These are phyloP conservation scores for Nasonia giraulti DNA, from an alignment of 1,140 invertebrate genomes.

Conservation along the genomic window DNA sequence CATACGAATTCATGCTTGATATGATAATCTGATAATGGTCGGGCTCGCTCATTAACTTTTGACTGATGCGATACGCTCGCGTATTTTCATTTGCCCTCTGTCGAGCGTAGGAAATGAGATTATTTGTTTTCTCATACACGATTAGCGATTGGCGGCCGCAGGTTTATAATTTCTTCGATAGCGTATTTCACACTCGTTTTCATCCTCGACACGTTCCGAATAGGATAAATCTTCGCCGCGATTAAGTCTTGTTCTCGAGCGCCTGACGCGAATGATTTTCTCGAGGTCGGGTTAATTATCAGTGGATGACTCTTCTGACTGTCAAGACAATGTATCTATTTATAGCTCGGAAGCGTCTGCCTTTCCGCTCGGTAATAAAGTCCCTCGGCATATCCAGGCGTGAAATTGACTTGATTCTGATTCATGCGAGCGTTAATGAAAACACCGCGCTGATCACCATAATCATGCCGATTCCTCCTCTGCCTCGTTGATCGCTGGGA, in stretches of 20 bases:
- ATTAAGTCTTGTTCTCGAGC: neutral
- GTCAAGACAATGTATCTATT: neutral
- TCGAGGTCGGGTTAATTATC: neutral
- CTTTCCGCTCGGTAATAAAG: neutral
- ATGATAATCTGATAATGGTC: conserved; percentile 42
- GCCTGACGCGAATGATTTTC: neutral
- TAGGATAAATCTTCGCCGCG: no score
- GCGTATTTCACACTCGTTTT: neutral
- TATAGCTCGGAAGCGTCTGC: neutral
- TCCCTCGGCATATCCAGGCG: neutral
- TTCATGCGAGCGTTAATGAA: conserved; percentile 37
- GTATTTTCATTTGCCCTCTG: neutral
- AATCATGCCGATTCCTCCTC: neutral
- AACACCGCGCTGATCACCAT: neutral
- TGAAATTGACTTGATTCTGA: conserved; percentile 17
- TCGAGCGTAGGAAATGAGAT: neutral
- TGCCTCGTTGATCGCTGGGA: neutral
- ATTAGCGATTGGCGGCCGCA: no score
- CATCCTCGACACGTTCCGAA: neutral
- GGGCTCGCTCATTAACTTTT: neutral
- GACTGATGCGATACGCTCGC: neutral
- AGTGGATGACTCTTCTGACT: neutral
- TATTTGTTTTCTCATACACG: neutral
- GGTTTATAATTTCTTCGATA: neutral
- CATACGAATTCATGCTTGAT: conserved; percentile 32